Evolutionary conservation across 1,140 invertebrate species (phyloP).

Genomic region (Papilio polytes): DNA sequence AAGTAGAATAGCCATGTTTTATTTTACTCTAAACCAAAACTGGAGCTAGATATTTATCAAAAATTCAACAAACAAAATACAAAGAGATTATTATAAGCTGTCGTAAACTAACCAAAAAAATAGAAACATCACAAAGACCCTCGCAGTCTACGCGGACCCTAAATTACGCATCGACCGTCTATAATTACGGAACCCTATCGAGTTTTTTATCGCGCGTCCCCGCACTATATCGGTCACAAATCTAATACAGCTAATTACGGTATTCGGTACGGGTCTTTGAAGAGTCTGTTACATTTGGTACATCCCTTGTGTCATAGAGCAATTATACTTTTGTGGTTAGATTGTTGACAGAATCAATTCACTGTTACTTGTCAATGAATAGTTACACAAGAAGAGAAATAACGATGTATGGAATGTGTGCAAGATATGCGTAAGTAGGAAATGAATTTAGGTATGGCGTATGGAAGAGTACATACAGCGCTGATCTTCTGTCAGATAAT

Average conservation of each 20-base stretch:
- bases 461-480: not conserved
- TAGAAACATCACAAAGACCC: conserved; percentile 56
- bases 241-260: conserved; percentile 74
- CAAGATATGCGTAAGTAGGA: too few relatives aligned
- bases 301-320: conserved; percentile 60
- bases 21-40: not conserved
- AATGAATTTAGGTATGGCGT: too few relatives aligned
- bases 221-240: conserved; percentile 67
- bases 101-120: conserved; percentile 55
- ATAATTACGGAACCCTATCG: conserved; percentile 70
- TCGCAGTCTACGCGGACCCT: conserved; percentile 60
- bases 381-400: too few relatives aligned
- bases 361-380: not conserved
- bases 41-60: not conserved
- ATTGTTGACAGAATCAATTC: conserved; percentile 12
- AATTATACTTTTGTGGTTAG: conserved; percentile 44
- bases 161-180: conserved; percentile 66
- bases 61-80: conserved; percentile 45
- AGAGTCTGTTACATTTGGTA: conserved; percentile 61
- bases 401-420: too few relatives aligned
- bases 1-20: too few relatives aligned
- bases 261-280: conserved; percentile 60
- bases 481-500: not conserved
- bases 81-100: conserved; percentile 50
- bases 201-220: conserved; percentile 61